Base-by-base conservation (phyloP, 1,140 invertebrate species). In the Scylla paramamosain region DNA sequence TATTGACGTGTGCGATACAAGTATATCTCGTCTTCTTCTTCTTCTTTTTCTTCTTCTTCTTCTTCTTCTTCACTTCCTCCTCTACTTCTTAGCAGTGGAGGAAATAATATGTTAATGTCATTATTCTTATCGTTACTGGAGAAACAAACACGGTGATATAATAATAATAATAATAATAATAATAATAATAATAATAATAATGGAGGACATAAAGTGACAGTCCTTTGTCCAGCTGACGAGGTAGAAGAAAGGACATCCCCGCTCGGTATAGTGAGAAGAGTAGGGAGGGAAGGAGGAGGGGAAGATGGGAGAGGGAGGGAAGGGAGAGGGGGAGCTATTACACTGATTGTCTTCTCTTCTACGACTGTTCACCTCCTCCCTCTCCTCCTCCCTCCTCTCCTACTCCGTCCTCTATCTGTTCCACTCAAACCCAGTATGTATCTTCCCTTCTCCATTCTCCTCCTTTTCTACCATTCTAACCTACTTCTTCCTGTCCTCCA, bases 141-240 rank as follows among this genome's bases (percentile, higher is more conserved):
- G 39, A 2, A 39, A 39, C 39, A 39, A 39, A 39, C 39, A 39
- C 39, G 39, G 1, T 39, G 39, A 39, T 39, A 77, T 77, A 77
- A n/a, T 77, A 77, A n/a, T 77, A 77, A 77, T 77, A n/a, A n/a
- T 77, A n/a, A 77, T 77, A n/a, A 77, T 77, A n/a, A 77, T 77
- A 77, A 77, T 77, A 77, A 77, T 77, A n/a, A 77, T n/a, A 77
- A 77, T 77, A n/a, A n/a, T 7, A n/a, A n/a, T 14, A 20, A 14
- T 12, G 16, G 67, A n/a, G 67, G 67, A 77, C 8, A 77, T n/a
- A 77, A 77, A 77, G 12, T 77, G 67, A 77, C 20, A 7, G 67
- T 77, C 67, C 67, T 77, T 77, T 77, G 67, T 77, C 20, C n/a
- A n/a, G n/a, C 25, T 77, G 67, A 77, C 0, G 67, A 77, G 67